These are phyloP conservation scores for Sphaerolaimus hirsutus DNA, from an alignment of 2,888 invertebrate species.

Conservation along the genomic window DNA sequence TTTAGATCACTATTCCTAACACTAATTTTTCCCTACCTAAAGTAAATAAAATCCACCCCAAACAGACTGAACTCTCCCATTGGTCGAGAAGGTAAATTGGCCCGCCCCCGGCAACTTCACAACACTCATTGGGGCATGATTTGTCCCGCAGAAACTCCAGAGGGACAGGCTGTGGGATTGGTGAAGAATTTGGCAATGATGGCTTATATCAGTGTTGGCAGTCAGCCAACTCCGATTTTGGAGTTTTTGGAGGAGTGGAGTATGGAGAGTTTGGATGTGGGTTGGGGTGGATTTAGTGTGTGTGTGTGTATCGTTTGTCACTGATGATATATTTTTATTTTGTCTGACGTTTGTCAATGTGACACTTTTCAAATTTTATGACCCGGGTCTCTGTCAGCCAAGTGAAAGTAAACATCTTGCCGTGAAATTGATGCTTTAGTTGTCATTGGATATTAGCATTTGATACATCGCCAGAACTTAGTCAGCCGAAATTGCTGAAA, in stretches of 20 bases:
- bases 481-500: no score
- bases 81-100: slow-evolving; percentile 91
- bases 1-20: no score
- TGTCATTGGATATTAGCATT: no score
- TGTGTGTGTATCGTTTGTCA: no score
- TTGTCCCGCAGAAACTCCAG: slow-evolving; percentile 97
- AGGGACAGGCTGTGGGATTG: slow-evolving; percentile 48
- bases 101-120: slow-evolving; percentile 91
- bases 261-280: slow-evolving; percentile 83
- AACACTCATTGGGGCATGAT: slow-evolving; percentile 94
- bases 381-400: no score
- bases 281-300: no score
- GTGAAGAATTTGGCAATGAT: slow-evolving; percentile 96
- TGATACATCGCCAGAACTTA: no score
- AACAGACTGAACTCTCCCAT: slow-evolving; percentile 98
- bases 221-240: slow-evolving; percentile 90
- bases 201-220: slow-evolving; percentile 98
- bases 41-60: no score
- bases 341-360: neutral
- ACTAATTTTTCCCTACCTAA: no score
- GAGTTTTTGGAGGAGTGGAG: slow-evolving; percentile 99
- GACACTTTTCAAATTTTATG: neutral
- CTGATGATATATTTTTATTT: no score
- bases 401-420: no score
- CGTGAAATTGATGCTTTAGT: no score